Evolutionary conservation across 2,113 vertebrate genomes (phyloP).

Genomic region (Nannospalax galili): DNA sequence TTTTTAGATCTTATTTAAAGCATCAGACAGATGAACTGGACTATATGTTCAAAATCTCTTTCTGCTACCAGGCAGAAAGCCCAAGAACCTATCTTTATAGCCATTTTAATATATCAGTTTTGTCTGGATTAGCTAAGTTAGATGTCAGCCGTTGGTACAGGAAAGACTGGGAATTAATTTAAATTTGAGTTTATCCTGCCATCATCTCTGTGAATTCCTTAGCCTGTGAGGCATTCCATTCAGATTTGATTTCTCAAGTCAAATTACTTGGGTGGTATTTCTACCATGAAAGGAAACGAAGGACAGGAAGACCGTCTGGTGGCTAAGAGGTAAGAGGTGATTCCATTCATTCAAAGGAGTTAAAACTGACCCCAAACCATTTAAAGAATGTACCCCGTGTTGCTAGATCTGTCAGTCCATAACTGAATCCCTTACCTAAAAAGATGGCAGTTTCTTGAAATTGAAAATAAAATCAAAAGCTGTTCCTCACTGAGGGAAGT

Average conservation of each 20-base stretch:
- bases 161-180: constrained; percentile 72
- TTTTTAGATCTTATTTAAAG: constrained; percentile 66
- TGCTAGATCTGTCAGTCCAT: neutral
- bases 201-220: constrained; percentile 54
- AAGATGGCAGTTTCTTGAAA: constrained; percentile 48
- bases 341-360: constrained; percentile 1
- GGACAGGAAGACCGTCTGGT: neutral
- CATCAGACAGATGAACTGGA: constrained; percentile 48
- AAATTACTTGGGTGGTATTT: constrained; percentile 38
- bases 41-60: constrained; percentile 35
- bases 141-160: neutral
- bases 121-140: constrained; percentile 56
- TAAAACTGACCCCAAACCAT: constrained; percentile 4
- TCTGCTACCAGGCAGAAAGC: constrained; percentile 61
- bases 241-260: constrained; percentile 61
- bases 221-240: constrained; percentile 20
- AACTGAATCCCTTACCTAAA: constrained; percentile 30
- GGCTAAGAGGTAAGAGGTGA: neutral
- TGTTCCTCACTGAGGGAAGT: neutral
- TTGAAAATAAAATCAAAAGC: constrained; percentile 48
- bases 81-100: constrained; percentile 53
- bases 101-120: constrained; percentile 59
- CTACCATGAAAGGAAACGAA: neutral
- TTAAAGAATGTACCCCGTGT: neutral
- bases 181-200: constrained; percentile 63